Conservation (phyloP, 2,888 invertebrate species). For the Mimas tiliae region DNA sequence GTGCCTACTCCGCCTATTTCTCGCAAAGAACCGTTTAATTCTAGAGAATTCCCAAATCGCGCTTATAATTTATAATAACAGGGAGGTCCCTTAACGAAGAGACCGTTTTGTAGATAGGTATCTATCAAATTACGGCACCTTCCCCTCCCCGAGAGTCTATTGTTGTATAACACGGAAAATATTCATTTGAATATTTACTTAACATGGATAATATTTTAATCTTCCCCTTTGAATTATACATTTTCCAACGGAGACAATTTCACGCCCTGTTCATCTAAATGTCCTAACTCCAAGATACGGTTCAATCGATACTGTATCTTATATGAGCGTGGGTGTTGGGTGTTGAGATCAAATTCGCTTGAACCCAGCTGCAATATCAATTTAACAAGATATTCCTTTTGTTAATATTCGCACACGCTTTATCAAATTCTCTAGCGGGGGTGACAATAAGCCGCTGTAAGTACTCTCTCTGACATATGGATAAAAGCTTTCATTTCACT, state of each 20-base stretch:
- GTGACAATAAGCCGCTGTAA: slow-evolving; percentile 85
- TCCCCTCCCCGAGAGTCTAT: slow-evolving; percentile 72
- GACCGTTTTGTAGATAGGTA: slow-evolving; percentile 83
- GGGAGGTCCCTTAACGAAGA: slow-evolving; percentile 78
- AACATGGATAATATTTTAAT: slow-evolving; percentile 86
- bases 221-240: slow-evolving; percentile 85
- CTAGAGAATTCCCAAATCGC: slow-evolving; percentile 75
- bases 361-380: slow-evolving; percentile 71
- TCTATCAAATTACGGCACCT: slow-evolving; percentile 82
- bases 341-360: slow-evolving; percentile 60
- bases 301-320: slow-evolving; percentile 59
- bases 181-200: slow-evolving; percentile 86
- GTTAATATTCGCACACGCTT: slow-evolving; percentile 86
- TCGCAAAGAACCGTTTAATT: slow-evolving; percentile 73
- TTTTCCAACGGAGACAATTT: slow-evolving; percentile 85
- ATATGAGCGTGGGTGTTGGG: slow-evolving; percentile 36
- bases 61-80: slow-evolving; percentile 83
- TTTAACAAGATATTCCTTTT: slow-evolving; percentile 86
- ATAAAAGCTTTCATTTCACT: slow-evolving; percentile 85
- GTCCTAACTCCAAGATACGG: slow-evolving; percentile 55
- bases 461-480: slow-evolving; percentile 84
- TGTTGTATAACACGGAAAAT: slow-evolving; percentile 85
- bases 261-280: slow-evolving; percentile 69
- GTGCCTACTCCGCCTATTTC: slow-evolving; percentile 53
- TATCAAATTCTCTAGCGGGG: slow-evolving; percentile 85